Conservation (phyloP, 1,140 invertebrate species). For the Trichomalopsis sarcophagae region DNA sequence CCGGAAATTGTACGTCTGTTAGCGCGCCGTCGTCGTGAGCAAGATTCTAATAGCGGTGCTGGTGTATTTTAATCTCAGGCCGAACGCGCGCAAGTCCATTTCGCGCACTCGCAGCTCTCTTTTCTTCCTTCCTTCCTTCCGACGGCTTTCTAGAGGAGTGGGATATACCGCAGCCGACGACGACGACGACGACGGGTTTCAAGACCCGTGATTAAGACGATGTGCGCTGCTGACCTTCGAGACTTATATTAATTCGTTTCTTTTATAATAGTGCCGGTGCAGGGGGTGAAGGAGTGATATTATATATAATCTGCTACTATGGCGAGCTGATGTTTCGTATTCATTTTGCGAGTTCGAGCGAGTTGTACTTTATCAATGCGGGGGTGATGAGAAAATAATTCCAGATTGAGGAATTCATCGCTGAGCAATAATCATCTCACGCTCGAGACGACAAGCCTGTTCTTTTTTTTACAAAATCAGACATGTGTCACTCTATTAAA, state of each 20-base stretch:
- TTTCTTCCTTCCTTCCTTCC: constrained; percentile 7
- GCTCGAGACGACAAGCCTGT: too few relatives aligned
- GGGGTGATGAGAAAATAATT: too few relatives aligned
- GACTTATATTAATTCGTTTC: constrained; percentile 5
- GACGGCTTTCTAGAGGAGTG: neutral
- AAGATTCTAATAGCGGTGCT: constrained; percentile 68
- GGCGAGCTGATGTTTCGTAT: neutral
- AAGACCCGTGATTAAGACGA: constrained; percentile 45
- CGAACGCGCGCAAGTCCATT: constrained; percentile 54
- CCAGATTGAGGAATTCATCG: too few relatives aligned
- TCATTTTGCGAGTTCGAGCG: constrained; percentile 27
- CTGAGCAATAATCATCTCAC: too few relatives aligned
- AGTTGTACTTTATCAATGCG: neutral
- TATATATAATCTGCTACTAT: neutral
- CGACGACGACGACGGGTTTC: too few relatives aligned
- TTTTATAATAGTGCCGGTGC: constrained; percentile 22
- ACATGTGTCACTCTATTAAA: too few relatives aligned
- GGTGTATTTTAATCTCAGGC: constrained; percentile 67
- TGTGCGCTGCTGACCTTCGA: constrained; percentile 45
- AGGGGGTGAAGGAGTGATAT: neutral
- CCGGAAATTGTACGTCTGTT: constrained; percentile 74
- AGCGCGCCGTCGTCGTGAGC: constrained; percentile 58
- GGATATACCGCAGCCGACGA: neutral
- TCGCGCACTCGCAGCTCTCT: constrained; percentile 39
- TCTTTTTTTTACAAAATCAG: too few relatives aligned